Percentiles rank a stretch among this genome's conserved stretches.
These are phyloP conservation scores for Dolichallabes microphthalmus DNA, from an alignment of 2,113 vertebrate species.

Conservation along the genomic window DNA sequence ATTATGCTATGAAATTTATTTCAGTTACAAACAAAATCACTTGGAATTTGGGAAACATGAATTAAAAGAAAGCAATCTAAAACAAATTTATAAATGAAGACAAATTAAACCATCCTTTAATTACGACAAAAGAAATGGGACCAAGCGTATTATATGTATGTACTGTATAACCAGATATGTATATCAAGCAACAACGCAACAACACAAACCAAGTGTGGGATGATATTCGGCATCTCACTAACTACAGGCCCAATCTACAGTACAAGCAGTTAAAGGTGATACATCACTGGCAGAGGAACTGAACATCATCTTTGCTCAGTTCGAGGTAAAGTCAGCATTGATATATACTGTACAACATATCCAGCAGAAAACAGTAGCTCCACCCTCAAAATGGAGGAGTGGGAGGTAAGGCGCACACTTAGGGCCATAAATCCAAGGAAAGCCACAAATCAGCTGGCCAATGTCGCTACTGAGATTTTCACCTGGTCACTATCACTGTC, in stretches of 20 bases:
- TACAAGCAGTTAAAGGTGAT: no score
- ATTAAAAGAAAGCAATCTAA: not conserved
- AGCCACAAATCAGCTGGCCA: no score
- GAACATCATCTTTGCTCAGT: no score
- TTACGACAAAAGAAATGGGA: not conserved
- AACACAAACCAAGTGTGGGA: not conserved
- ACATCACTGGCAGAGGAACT: no score
- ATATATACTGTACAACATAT: no score
- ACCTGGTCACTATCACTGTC: no score
- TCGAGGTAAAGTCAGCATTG: no score
- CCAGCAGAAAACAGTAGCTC: no score
- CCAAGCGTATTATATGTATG: not conserved
- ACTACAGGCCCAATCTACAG: not conserved
- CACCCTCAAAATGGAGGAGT: no score
- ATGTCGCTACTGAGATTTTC: no score
- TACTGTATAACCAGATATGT: no score
- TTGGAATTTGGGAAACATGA: not conserved
- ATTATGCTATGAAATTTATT: not conserved
- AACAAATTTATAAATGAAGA: not conserved
- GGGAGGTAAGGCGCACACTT: not conserved
- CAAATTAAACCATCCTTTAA: not conserved
- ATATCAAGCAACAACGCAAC: not conserved
- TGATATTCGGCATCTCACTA: not conserved
- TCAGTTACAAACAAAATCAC: not conserved
- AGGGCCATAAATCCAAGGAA: no score